Evolutionary conservation across 2,888 invertebrate species (phyloP), one percentile per base, ranked within the genome.

Genomic region (Pristionchus entomophagus): DNA sequence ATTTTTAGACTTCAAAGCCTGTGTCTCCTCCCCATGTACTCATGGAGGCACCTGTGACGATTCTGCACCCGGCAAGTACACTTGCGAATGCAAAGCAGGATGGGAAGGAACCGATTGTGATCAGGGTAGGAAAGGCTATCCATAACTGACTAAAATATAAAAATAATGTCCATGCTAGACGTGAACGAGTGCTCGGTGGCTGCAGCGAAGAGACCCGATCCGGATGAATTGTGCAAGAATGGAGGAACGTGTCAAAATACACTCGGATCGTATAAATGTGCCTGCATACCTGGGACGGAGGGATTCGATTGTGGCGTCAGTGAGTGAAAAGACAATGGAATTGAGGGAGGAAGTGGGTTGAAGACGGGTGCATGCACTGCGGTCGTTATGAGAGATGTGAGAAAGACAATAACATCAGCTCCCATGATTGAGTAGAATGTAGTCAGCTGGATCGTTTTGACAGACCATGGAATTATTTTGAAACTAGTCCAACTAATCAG

Each of bases 91-190:
- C 53, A 17, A 19, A 2, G 10, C 22, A 1, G 80, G 80, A 80
- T 53, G 49, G 80, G 6, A 80, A 22, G 80, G 80, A 80, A 32
- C 14, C 29, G 51, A 51, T 3, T 80, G 80, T 14, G 51, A 80
- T 8, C 10, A 17, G 51, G 38, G 80, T 80, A 53, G 1, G 51
- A 35, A 2, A 65, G 14, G 5, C 59, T 5, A 29, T 78, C 78
- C 6, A 49, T 49, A 26, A 49, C 4, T 26, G 59, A 29, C 59
- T 59, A 26, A n/a, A n/a, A n/a, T n/a, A n/a, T n/a, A n/a, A n/a
- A n/a, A n/a, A n/a, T n/a, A n/a, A n/a, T n/a, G n/a, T n/a, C n/a
- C 29, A 26, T 59, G 3, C n/a, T 26, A 59, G 59, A 59, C n/a
- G 59, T 59, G 4, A n/a, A 59, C 26, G 59, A 59, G 29, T 59